These are phyloP conservation scores for Campylomormyrus numenius DNA, from an alignment of 2,113 vertebrate species.

Conservation along the genomic window DNA sequence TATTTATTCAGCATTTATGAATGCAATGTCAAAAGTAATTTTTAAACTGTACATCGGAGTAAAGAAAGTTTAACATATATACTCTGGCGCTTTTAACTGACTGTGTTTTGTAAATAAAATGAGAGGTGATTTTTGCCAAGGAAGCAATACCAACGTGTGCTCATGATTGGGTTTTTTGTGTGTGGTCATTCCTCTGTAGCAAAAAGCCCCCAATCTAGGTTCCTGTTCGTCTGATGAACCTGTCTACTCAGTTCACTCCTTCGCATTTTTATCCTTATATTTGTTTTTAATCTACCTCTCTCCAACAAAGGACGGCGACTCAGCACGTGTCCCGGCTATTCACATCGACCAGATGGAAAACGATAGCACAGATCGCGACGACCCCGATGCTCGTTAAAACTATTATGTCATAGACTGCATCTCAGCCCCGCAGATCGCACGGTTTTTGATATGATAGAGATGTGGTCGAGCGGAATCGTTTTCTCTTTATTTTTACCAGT, in stretches of 20 bases:
- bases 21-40: neutral
- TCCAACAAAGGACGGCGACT: neutral
- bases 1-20: neutral
- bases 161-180: neutral
- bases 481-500: neutral
- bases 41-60: neutral
- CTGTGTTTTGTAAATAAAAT: neutral
- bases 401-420: neutral
- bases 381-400: neutral
- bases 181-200: neutral
- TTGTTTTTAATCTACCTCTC: conserved; percentile 16
- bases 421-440: neutral
- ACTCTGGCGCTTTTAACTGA: neutral
- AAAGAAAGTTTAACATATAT: neutral
- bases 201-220: neutral
- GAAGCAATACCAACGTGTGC: neutral
- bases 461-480: neutral
- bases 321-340: neutral
- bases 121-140: neutral
- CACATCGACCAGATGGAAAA: neutral
- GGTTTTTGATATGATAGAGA: neutral
- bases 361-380: neutral
- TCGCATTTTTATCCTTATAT: neutral
- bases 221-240: neutral
- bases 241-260: neutral